Conservation (phyloP, 1,140 invertebrate species). For the Brachystomella parvula region DNA sequence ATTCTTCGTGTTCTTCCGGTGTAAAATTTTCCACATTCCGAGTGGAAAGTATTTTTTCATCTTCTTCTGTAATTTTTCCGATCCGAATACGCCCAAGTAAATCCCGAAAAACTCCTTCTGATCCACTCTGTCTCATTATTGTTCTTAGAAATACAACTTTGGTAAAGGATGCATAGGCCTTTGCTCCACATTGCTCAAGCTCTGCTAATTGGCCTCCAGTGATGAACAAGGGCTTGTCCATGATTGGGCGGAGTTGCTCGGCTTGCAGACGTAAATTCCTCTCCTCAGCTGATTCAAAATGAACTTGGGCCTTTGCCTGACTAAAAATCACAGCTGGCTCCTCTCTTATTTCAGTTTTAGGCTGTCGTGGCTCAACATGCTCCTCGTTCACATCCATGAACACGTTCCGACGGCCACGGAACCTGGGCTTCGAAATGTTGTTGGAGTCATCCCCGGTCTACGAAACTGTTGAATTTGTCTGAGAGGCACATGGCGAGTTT, state of each 20-base stretch:
- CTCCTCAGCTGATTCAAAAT: no score
- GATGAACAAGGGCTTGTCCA: not conserved
- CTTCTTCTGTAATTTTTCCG: not conserved
- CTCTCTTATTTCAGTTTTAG: no score
- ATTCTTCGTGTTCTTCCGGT: not conserved
- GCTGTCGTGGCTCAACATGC: no score
- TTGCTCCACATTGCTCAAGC: not conserved
- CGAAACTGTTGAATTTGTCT: no score
- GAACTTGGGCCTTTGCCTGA: no score
- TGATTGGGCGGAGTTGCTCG: not conserved
- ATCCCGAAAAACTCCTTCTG: not conserved
- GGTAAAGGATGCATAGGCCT: not conserved
- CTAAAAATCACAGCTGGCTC: no score
- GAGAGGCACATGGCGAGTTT: no score
- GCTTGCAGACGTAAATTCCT: no score
- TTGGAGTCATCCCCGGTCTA: no score
- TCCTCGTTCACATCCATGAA: no score
- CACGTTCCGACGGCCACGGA: no score
- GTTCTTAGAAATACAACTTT: not conserved
- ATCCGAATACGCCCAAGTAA: not conserved
- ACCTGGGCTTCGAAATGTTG: no score
- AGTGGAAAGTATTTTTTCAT: not conserved
- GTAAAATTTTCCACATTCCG: not conserved
- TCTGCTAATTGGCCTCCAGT: not conserved
- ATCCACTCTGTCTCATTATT: not conserved